A percentile compares a stretch with the other conserved stretches of the same genome.
These are phyloP conservation scores for Digitonthophagus gazella DNA, from an alignment of 2,888 invertebrate genomes.

Conservation along the genomic window DNA sequence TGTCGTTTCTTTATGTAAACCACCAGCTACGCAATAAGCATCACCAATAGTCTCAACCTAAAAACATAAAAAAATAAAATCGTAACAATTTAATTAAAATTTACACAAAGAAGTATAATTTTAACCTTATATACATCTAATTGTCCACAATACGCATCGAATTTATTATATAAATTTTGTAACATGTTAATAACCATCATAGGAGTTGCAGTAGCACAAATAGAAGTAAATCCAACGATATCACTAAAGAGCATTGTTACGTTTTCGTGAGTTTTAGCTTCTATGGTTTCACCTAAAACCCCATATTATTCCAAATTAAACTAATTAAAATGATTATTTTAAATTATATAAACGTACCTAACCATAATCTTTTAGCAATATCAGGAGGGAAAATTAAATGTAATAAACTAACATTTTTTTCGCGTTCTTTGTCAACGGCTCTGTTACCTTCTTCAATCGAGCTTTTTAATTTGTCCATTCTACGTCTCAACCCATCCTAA, in stretches of 20 bases:
- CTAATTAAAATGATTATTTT: background rate
- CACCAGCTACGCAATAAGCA: slow-evolving; percentile 94
- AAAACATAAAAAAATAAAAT: slow-evolving; percentile 25
- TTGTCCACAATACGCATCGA: slow-evolving; percentile 88
- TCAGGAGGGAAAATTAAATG: slow-evolving; percentile 94
- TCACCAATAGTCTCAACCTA: slow-evolving; percentile 96
- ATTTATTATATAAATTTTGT: slow-evolving; percentile 88
- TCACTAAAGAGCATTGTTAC: slow-evolving; percentile 96
- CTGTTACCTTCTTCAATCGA: slow-evolving; percentile 91
- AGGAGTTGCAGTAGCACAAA: slow-evolving; percentile 91
- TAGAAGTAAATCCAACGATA: slow-evolving; percentile 94
- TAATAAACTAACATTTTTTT: slow-evolving; percentile 91
- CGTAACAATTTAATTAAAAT: background rate
- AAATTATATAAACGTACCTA: slow-evolving; percentile 61
- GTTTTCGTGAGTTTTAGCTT: slow-evolving; percentile 89
- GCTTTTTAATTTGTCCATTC: slow-evolving; percentile 93
- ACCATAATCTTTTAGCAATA: slow-evolving; percentile 90
- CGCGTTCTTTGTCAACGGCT: slow-evolving; percentile 88
- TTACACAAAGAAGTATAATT: no score
- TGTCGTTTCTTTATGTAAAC: slow-evolving; percentile 79
- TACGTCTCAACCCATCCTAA: slow-evolving; percentile 80
- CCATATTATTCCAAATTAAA: background rate
- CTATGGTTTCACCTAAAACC: slow-evolving; percentile 78
- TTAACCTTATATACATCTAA: slow-evolving; percentile 91
- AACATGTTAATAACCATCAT: slow-evolving; percentile 96